These are phyloP conservation scores for Mustela lutreola DNA, from an alignment of 2,113 vertebrate species.

Conservation along the genomic window DNA sequence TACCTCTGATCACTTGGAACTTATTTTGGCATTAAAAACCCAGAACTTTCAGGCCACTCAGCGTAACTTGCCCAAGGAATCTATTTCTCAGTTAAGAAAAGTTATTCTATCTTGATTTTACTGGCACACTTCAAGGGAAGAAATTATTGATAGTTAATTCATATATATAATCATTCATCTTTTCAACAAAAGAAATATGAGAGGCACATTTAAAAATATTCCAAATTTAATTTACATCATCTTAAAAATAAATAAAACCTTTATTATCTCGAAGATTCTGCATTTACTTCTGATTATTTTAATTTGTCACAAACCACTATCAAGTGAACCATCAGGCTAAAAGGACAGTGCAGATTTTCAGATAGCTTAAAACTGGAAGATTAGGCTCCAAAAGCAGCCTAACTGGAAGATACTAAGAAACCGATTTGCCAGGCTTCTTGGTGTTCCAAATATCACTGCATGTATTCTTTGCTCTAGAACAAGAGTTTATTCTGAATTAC, in stretches of 20 bases:
- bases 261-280: neutral
- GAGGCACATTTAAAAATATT: constrained; percentile 17
- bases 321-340: neutral
- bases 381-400: neutral
- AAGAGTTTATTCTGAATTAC: neutral
- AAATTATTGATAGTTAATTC: constrained; percentile 22
- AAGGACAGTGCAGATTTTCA: neutral
- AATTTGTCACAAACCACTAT: constrained; percentile 6
- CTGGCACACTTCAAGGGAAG: neutral
- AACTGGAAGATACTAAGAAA: neutral
- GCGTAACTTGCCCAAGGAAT: constrained; percentile 1
- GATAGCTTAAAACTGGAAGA: neutral
- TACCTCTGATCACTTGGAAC: neutral
- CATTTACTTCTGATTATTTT: constrained; percentile 3
- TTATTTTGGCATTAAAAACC: constrained; percentile 50
- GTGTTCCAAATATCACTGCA: neutral
- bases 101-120: constrained; percentile 17
- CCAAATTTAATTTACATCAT: constrained; percentile 24
- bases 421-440: neutral
- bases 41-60: constrained; percentile 35
- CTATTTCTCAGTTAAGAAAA: neutral
- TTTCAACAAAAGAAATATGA: constrained; percentile 47
- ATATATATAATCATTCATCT: neutral
- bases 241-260: neutral
- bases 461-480: neutral